These are phyloP conservation scores for Melieria picta DNA, from an alignment of 2,888 invertebrate genomes.

Conservation along the genomic window DNA sequence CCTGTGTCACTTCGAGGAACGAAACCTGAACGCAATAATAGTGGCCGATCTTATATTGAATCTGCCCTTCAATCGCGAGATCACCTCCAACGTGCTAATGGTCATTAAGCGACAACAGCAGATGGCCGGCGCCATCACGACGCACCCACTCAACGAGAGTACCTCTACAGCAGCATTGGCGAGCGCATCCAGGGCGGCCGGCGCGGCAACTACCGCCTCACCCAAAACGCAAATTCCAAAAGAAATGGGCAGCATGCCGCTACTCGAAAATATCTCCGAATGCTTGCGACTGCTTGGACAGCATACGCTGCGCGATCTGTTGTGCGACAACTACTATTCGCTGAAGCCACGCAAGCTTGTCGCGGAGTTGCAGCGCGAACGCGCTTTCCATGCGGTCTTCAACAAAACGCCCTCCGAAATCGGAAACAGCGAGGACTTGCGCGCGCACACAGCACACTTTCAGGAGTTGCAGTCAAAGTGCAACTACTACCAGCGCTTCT, in stretches of 20 bases:
- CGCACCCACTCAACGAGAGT: constrained; percentile 21
- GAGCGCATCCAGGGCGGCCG: constrained; percentile 50
- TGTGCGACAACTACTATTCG: constrained; percentile 53
- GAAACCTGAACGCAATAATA: constrained; percentile 56
- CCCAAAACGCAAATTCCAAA: constrained; percentile 42
- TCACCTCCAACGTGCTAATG: constrained; percentile 58
- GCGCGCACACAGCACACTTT: constrained; percentile 53
- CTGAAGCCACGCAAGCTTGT: constrained; percentile 53
- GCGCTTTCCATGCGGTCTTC: constrained; percentile 52
- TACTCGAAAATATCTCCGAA: constrained; percentile 58
- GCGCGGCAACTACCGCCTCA: neutral
- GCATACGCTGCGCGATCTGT: constrained; percentile 51
- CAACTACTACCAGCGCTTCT: constrained; percentile 61
- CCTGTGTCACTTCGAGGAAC: constrained; percentile 57
- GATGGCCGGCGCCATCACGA: constrained; percentile 6
- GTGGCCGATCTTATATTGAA: constrained; percentile 62
- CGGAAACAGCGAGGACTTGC: constrained; percentile 55
- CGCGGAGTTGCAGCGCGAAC: constrained; percentile 54
- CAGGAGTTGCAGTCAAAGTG: constrained; percentile 59
- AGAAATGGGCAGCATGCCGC: constrained; percentile 57
- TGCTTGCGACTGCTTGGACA: constrained; percentile 57
- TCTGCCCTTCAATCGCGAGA: constrained; percentile 61
- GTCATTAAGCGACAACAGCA: constrained; percentile 60
- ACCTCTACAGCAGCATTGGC: neutral
- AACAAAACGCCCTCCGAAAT: constrained; percentile 49